Percentiles rank a stretch among this genome's conserved stretches.
Evolutionary conservation across 1,140 invertebrate genomes (phyloP).

Genomic region (Chlorops oryzae): DNA sequence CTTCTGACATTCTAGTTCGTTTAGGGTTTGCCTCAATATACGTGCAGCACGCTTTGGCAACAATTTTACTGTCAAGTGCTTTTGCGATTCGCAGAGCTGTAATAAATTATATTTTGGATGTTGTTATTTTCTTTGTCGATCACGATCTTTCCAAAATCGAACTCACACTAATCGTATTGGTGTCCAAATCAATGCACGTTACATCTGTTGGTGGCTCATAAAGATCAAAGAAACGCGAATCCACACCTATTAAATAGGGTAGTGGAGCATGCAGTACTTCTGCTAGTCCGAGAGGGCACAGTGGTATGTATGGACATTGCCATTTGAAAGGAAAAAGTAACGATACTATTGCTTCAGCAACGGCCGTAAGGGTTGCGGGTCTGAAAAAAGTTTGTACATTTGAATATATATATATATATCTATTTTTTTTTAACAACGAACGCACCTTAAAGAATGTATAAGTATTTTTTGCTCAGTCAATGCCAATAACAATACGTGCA

Average conservation of each 20-base stretch:
- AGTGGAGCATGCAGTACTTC: slow-evolving; percentile 92
- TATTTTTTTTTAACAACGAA: background rate
- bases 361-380: slow-evolving; percentile 92
- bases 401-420: background rate
- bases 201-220: slow-evolving; percentile 95
- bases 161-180: slow-evolving; percentile 81
- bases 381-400: slow-evolving; percentile 44
- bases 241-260: slow-evolving; percentile 94
- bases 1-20: slow-evolving; percentile 55
- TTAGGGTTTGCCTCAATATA: slow-evolving; percentile 66
- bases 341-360: slow-evolving; percentile 97
- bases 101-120: too few relatives aligned
- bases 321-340: slow-evolving; percentile 98
- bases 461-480: slow-evolving; percentile 97
- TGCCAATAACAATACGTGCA: slow-evolving; percentile 81
- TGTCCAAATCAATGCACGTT: slow-evolving; percentile 96
- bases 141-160: background rate
- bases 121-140: too few relatives aligned
- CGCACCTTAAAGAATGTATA: slow-evolving; percentile 83
- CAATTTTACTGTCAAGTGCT: slow-evolving; percentile 72
- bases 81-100: slow-evolving; percentile 82
- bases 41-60: slow-evolving; percentile 84
- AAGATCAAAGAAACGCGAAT: slow-evolving; percentile 95
- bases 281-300: slow-evolving; percentile 87
- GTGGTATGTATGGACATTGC: slow-evolving; percentile 99